These are phyloP conservation scores for Edolisoma coerulescens DNA, from an alignment of 2,113 vertebrate species.

Conservation along the genomic window DNA sequence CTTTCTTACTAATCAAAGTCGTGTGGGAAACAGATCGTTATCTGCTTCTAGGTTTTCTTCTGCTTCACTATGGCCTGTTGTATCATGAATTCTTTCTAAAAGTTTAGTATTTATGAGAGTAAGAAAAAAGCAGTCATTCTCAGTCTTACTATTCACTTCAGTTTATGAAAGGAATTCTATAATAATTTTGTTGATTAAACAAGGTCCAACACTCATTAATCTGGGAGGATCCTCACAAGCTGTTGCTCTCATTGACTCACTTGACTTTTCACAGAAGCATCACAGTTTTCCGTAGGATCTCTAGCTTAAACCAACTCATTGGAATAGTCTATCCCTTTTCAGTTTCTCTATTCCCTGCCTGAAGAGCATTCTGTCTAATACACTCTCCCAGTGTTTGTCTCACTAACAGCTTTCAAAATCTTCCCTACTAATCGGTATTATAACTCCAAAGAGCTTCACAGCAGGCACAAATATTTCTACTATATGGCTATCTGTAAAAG, in stretches of 20 bases:
- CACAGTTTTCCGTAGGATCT: background rate
- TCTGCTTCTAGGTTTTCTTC: background rate
- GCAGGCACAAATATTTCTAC: background rate
- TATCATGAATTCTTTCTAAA: background rate
- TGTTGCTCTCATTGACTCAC: background rate
- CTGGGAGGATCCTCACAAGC: background rate
- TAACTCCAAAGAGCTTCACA: background rate
- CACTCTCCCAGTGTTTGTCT: background rate
- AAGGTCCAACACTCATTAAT: background rate
- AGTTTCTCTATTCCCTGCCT: background rate
- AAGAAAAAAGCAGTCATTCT: background rate
- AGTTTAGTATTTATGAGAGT: background rate
- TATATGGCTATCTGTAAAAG: background rate
- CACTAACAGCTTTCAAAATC: background rate
- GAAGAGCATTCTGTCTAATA: background rate
- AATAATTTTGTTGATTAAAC: background rate
- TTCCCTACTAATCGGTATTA: background rate
- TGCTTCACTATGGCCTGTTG: background rate
- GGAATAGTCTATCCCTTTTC: background rate
- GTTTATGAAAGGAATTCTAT: background rate
- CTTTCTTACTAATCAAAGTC: background rate
- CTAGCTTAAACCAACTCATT: background rate
- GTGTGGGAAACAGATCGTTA: fast-evolving
- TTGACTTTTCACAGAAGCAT: background rate
- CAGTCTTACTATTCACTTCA: background rate